Evolutionary conservation across 2,113 vertebrate genomes (phyloP).

Genomic region (Ptilorrhoa leucosticta): DNA sequence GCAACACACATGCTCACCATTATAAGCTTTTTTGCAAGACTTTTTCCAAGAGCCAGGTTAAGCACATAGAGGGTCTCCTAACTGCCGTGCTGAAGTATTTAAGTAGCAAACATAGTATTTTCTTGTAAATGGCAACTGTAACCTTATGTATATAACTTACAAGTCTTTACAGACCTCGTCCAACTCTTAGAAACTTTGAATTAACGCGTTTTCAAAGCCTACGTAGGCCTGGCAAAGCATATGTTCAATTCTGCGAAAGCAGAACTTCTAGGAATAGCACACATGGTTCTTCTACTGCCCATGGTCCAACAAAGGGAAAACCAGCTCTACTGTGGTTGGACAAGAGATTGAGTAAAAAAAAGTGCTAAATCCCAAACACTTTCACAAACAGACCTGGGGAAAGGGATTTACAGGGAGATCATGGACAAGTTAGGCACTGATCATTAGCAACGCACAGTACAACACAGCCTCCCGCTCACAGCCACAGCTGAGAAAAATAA

Average conservation of each 20-base stretch:
- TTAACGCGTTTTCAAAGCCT: neutral
- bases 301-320: neutral
- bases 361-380: neutral
- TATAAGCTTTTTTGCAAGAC: neutral
- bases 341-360: neutral
- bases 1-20: neutral
- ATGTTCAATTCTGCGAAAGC: neutral
- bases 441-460: rapidly evolving
- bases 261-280: neutral
- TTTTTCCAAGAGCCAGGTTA: neutral
- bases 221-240: neutral
- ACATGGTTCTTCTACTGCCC: neutral
- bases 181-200: neutral
- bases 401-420: neutral
- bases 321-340: neutral
- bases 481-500: neutral
- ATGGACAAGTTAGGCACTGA: neutral
- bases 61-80: neutral
- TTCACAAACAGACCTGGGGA: neutral
- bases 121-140: neutral
- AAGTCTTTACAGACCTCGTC: neutral
- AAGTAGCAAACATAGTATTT: rapidly evolving
- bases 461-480: neutral
- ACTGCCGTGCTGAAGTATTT: neutral
- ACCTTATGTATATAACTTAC: neutral